Base-by-base conservation (phyloP, 2,113 vertebrate genomes). In the Bucco capensis region DNA sequence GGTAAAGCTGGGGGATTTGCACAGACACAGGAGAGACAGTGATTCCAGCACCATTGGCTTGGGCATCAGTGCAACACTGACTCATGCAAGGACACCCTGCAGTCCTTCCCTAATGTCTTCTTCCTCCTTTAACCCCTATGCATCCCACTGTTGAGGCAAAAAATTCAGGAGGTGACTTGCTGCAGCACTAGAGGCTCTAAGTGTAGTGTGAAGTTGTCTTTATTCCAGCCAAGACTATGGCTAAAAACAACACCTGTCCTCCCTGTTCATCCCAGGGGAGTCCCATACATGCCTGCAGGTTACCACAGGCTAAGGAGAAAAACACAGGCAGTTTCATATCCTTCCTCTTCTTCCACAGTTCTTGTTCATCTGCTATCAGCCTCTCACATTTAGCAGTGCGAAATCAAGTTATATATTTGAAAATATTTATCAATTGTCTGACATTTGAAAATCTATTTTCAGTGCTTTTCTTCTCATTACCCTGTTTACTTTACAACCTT, bases 401-500 rank as follows among this genome's bases (percentile, higher is more conserved):
- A 93, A 95, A 78, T 74, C 73, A 86, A 90, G 64, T 60, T 69
- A 37, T 12, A 44, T 54, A 53, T 61, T 38, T 84, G 66, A 88
- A 90, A 78, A 78, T 33, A 75, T 30, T 4, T 27, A 84, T 82
- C 70, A 72, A 13, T 40, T 17, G 6, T 35, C 61, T 86, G 86
- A 61, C 83, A 74, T 75, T 72, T 88, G 37, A 86, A 94, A 90
- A 93, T 72, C 69, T 65, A 18, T 77, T 77, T 53, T 50, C 28
- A 54, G 61, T 0, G 0, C 40, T 81, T 90, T 53, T 82, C 77
- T 88, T 88, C 70, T 66, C 66, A 76, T 92, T 93, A 78, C 19
- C 10, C 27, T 65, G 50, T 92, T 94, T 90, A 81, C 49, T 83
- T 94, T 83, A 83, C 53, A 90, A 67, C 66, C 31, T 53, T 74